Evolutionary conservation across 2,888 invertebrate species (phyloP).

Genomic region (Apoderus coryli): DNA sequence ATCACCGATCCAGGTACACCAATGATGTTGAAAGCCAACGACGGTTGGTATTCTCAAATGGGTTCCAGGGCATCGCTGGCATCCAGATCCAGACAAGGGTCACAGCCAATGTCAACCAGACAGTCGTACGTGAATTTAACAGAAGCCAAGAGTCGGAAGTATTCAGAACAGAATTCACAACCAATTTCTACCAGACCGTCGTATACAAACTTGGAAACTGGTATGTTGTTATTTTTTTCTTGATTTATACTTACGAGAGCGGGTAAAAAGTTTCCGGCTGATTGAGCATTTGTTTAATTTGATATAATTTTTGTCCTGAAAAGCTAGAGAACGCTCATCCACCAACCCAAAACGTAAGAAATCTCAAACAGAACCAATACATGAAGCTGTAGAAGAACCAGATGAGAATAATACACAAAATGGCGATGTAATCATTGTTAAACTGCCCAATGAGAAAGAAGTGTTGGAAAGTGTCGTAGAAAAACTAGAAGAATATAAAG

Average conservation of each 20-base stretch:
- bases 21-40: slow-evolving; percentile 49
- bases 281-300: too few relatives aligned
- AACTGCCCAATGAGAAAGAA: slow-evolving; percentile 35
- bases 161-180: slow-evolving; percentile 20
- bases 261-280: too few relatives aligned
- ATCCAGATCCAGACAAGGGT: slow-evolving; percentile 27
- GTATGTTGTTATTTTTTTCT: too few relatives aligned
- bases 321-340: slow-evolving; percentile 11
- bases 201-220: slow-evolving; percentile 23
- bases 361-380: slow-evolving; percentile 14
- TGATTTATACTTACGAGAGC: too few relatives aligned
- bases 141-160: slow-evolving; percentile 20
- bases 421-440: slow-evolving; percentile 10
- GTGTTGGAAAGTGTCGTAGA: slow-evolving; percentile 40
- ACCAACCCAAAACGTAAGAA: slow-evolving; percentile 13
- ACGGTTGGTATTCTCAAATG: slow-evolving; percentile 42
- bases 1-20: slow-evolving; percentile 49
- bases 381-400: slow-evolving; percentile 21
- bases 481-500: slow-evolving; percentile 36
- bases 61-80: slow-evolving; percentile 29
- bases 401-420: slow-evolving; percentile 16
- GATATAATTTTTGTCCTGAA: too few relatives aligned
- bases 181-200: slow-evolving; percentile 33
- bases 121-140: slow-evolving; percentile 23
- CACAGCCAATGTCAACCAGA: slow-evolving; percentile 32